A percentile compares a stretch with the other conserved stretches of the same genome.
Evolutionary conservation across 2,797 vertebrate species (phyloP).

Genomic region (Heliangelus exortis): DNA sequence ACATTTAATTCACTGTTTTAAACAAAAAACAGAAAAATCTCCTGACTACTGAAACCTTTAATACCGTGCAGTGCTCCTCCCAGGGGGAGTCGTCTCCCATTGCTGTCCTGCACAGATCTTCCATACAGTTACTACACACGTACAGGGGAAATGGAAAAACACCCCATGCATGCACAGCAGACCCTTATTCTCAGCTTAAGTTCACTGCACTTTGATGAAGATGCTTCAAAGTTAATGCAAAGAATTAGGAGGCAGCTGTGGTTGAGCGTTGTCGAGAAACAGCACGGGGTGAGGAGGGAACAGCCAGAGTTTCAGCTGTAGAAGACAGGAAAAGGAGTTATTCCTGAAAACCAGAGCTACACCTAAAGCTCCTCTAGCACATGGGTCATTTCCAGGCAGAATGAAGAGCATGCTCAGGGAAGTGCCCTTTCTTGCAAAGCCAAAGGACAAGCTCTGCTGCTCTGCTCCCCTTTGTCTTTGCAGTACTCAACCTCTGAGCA

Average conservation of each 20-base stretch:
- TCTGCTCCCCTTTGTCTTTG: neutral
- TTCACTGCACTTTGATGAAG: neutral
- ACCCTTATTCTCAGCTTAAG: neutral
- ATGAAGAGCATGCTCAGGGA: neutral
- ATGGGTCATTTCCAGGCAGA: neutral
- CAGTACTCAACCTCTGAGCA: neutral
- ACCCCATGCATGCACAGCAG: neutral
- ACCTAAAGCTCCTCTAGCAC: neutral
- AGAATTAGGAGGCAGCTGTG: neutral
- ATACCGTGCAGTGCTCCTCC: fast-evolving
- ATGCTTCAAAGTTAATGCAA: neutral
- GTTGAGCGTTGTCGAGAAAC: neutral
- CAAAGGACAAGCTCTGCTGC: neutral
- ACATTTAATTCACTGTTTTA: neutral
- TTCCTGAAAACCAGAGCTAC: neutral
- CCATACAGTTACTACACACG: neutral
- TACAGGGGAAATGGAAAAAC: fast-evolving
- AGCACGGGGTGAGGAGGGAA: neutral
- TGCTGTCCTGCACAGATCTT: neutral
- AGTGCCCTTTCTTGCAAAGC: neutral
- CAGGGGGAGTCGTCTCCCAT: neutral
- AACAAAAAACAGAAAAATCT: neutral
- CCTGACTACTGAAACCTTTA: no score
- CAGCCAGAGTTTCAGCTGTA: neutral
- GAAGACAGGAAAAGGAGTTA: neutral